A percentile compares a stretch with the other conserved stretches of the same genome.
These are phyloP conservation scores for Propithecus coquereli DNA, from an alignment of 2,113 vertebrate genomes.

Conservation along the genomic window DNA sequence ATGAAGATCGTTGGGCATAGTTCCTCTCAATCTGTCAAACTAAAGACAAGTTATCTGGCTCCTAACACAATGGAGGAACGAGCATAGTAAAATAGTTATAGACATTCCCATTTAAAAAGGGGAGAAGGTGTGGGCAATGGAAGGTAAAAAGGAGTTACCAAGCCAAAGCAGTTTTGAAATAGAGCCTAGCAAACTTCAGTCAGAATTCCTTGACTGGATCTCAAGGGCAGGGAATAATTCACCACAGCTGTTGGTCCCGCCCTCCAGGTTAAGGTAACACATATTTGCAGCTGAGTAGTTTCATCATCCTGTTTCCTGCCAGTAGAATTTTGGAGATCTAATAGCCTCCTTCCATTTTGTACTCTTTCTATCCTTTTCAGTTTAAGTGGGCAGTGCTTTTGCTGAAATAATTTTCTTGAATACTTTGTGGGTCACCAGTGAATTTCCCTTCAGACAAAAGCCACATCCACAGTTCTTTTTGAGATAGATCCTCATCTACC, in stretches of 20 bases:
- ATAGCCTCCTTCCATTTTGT: not conserved
- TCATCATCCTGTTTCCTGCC: not conserved
- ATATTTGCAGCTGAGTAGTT: not conserved
- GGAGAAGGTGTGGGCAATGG: not conserved
- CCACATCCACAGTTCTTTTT: not conserved
- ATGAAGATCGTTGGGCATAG: not conserved
- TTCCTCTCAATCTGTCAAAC: not conserved
- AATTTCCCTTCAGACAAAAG: not conserved
- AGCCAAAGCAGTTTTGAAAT: not conserved
- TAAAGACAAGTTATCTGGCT: not conserved
- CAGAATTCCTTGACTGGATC: not conserved
- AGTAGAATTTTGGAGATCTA: not conserved
- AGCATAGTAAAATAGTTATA: not conserved
- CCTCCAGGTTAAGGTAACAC: not conserved
- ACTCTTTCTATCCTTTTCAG: not conserved
- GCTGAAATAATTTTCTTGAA: not conserved
- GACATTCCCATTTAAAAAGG: not conserved
- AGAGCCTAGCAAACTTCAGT: not conserved
- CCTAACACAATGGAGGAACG: not conserved
- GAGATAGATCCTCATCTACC: not conserved
- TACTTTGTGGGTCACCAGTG: not conserved
- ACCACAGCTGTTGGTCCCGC: not conserved
- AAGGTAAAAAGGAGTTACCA: not conserved
- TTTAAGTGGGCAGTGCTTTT: slow-evolving; percentile 14
- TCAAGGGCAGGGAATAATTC: not conserved